phyloP scores from a whole-genome alignment of 92 coral and sea anemone species.

The Galaxea fascicularis region DNA sequence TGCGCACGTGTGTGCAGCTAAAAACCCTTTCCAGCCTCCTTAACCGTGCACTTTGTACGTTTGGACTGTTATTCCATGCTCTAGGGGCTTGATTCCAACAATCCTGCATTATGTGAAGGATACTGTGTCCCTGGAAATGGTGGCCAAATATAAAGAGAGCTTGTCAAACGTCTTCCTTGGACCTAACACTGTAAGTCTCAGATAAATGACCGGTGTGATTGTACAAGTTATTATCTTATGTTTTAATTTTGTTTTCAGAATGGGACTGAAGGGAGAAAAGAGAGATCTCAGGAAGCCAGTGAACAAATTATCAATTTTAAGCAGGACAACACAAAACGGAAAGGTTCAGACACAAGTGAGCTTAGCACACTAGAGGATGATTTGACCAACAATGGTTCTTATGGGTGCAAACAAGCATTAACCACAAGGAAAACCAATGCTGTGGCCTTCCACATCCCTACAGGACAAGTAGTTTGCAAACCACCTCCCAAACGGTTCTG shows the following conservation, averaged over 20 bases:
- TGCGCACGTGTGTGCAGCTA: too few relatives aligned
- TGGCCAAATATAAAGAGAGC: too few relatives aligned
- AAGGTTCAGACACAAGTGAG: slow-evolving; percentile 4
- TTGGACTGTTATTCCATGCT: too few relatives aligned
- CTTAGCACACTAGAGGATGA: background rate
- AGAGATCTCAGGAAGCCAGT: background rate
- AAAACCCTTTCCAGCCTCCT: too few relatives aligned
- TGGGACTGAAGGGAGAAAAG: slow-evolving; percentile 21
- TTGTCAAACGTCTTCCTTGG: too few relatives aligned
- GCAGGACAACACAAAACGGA: slow-evolving; percentile 29
- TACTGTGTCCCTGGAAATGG: too few relatives aligned
- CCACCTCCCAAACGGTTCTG: slow-evolving; percentile 71
- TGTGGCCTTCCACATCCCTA: slow-evolving; percentile 68
- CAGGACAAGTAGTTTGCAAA: slow-evolving; percentile 50
- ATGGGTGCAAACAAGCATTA: slow-evolving; percentile 21
- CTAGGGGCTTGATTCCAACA: too few relatives aligned
- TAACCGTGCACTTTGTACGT: too few relatives aligned
- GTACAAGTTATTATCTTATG: background rate
- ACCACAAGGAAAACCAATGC: slow-evolving; percentile 29
- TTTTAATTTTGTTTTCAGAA: slow-evolving; percentile 12
- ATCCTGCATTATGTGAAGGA: too few relatives aligned
- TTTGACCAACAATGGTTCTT: background rate
- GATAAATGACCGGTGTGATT: background rate
- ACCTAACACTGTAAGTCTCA: background rate
- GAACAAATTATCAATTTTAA: background rate